A percentile compares a stretch with the other conserved stretches of the same genome.
These are phyloP conservation scores for Apostichopus japonicus DNA, from an alignment of 35 echinoderm and acorn worm genomes.

Conservation along the genomic window DNA sequence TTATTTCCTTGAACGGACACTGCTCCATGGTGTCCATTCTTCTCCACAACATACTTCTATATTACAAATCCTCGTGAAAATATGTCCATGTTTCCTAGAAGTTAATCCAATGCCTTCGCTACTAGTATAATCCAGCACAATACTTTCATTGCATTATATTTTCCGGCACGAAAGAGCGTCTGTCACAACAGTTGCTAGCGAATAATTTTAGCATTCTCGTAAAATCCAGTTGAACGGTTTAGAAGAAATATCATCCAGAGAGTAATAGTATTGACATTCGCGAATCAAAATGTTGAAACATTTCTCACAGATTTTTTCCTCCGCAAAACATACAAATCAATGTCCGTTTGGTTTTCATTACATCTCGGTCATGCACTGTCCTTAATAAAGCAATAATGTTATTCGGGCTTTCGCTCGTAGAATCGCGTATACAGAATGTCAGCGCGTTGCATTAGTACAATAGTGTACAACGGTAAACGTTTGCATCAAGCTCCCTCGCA, in stretches of 20 bases:
- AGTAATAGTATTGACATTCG: not conserved
- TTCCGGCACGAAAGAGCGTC: constrained; percentile 10
- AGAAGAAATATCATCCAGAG: not conserved
- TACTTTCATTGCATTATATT: not conserved
- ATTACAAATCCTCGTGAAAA: not conserved
- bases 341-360: not conserved
- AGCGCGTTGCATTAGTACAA: not conserved
- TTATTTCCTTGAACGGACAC: not conserved
- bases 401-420: not conserved
- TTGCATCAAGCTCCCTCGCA: not conserved
- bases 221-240: not conserved
- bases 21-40: not conserved
- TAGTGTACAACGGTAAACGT: not conserved
- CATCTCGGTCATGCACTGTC: not conserved
- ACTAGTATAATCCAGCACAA: not conserved
- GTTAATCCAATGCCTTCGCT: not conserved
- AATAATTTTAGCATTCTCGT: not conserved
- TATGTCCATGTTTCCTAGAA: not conserved
- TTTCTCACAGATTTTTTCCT: not conserved
- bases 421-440: not conserved
- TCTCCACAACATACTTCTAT: not conserved
- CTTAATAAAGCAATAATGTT: constrained; percentile 4
- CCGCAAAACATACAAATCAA: no score
- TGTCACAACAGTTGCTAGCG: constrained; percentile 58
- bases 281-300: not conserved